These are phyloP conservation scores for Lanius ludovicianus DNA, from an alignment of 2,113 vertebrate species.

Conservation along the genomic window DNA sequence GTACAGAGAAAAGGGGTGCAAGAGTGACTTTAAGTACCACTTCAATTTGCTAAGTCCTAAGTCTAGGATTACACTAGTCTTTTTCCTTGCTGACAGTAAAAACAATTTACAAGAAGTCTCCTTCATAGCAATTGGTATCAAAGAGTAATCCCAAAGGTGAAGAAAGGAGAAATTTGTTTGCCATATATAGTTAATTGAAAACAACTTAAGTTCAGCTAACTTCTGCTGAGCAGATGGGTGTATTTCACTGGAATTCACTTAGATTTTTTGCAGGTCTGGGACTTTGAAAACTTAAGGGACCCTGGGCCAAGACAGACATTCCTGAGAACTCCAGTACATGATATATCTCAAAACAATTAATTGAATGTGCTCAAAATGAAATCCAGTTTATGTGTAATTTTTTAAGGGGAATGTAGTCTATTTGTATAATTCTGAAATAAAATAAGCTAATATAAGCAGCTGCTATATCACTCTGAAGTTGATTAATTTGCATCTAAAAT, in stretches of 20 bases:
- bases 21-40: background rate
- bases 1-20: background rate
- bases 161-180: background rate
- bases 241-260: background rate
- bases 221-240: background rate
- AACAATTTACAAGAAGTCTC: background rate
- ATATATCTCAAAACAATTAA: background rate
- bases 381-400: background rate
- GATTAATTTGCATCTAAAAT: background rate
- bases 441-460: background rate
- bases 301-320: background rate
- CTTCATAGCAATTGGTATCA: background rate
- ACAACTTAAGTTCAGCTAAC: background rate
- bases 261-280: background rate
- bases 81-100: background rate
- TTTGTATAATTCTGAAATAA: background rate
- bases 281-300: background rate
- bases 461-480: background rate
- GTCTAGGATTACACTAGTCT: background rate
- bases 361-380: background rate
- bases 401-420: background rate
- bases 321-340: background rate
- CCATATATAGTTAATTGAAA: background rate
- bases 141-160: background rate
- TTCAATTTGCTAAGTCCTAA: background rate